Percentiles rank a stretch among this genome's conserved stretches.
Evolutionary conservation across 2,797 vertebrate species (phyloP).

Genomic region (Lepilemur ruficaudatus): DNA sequence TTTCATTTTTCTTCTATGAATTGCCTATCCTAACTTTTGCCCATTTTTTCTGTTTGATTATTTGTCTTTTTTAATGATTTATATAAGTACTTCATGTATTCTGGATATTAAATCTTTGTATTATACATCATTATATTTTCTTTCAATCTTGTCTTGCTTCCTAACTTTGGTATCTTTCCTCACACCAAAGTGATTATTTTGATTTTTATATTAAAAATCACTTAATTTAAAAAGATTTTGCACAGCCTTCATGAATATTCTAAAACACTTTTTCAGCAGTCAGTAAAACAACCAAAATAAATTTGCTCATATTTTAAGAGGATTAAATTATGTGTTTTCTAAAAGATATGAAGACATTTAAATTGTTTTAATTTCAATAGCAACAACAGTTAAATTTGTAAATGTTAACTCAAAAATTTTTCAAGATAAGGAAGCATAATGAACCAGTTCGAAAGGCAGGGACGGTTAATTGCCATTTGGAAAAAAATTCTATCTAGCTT

Average conservation of each 20-base stretch:
- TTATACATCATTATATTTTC: not conserved
- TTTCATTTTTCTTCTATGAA: not conserved
- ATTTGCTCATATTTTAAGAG: not conserved
- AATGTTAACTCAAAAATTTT: not conserved
- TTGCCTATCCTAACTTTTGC: not conserved
- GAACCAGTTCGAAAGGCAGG: not conserved
- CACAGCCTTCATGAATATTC: not conserved
- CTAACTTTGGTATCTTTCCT: not conserved
- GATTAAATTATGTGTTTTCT: not conserved
- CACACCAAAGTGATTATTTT: not conserved
- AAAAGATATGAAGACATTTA: not conserved
- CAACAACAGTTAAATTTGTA: not conserved
- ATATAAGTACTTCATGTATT: not conserved
- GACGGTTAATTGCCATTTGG: not conserved
- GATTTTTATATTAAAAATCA: not conserved
- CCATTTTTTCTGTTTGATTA: not conserved
- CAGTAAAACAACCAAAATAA: not conserved
- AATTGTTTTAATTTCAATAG: not conserved
- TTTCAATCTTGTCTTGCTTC: not conserved
- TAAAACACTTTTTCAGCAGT: not conserved
- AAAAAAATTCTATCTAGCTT: not conserved
- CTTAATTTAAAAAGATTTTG: constrained; percentile 24
- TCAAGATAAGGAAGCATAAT: not conserved
- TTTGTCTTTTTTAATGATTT: not conserved
- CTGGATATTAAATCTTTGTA: not conserved